A percentile compares a stretch with the other conserved stretches of the same genome.
These are phyloP conservation scores for Sterrhoptilus dennistouni DNA, from an alignment of 2,113 vertebrate genomes.

Conservation along the genomic window DNA sequence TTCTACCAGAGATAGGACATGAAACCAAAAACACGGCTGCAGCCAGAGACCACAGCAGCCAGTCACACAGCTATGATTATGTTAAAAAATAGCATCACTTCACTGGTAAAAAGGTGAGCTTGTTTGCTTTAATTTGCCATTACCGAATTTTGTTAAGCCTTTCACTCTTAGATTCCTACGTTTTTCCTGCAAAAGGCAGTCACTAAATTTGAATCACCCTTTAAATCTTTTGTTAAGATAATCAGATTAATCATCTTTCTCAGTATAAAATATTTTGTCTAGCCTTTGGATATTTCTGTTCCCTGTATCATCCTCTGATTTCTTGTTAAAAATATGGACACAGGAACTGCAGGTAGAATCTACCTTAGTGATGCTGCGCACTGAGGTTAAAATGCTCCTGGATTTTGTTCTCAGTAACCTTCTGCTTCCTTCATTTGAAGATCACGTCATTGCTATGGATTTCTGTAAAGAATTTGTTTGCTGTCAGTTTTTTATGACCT, in stretches of 20 bases:
- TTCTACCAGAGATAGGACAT: not conserved
- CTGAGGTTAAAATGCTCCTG: not conserved
- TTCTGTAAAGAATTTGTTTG: not conserved
- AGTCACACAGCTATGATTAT: rapidly evolving
- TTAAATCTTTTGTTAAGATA: not conserved
- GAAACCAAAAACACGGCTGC: not conserved
- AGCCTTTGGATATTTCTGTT: not conserved
- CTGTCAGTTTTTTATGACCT: not conserved
- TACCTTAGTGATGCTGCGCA: not conserved
- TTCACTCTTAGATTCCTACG: not conserved
- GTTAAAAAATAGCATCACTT: not conserved
- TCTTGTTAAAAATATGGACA: not conserved
- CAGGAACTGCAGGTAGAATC: not conserved
- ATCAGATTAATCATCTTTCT: not conserved
- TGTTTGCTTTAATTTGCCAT: not conserved
- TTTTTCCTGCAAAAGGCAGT: not conserved
- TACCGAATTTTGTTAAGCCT: not conserved
- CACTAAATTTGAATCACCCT: not conserved
- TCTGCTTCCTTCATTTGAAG: not conserved
- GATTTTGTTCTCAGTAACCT: not conserved
- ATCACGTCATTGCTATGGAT: not conserved
- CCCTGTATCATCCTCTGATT: not conserved
- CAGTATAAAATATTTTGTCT: not conserved
- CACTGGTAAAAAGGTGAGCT: not conserved
- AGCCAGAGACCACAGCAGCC: not conserved